A percentile compares a stretch with the other conserved stretches of the same genome.
Evolutionary conservation across 2,797 vertebrate species (phyloP).

Genomic region (Aeoliscus strigatus): DNA sequence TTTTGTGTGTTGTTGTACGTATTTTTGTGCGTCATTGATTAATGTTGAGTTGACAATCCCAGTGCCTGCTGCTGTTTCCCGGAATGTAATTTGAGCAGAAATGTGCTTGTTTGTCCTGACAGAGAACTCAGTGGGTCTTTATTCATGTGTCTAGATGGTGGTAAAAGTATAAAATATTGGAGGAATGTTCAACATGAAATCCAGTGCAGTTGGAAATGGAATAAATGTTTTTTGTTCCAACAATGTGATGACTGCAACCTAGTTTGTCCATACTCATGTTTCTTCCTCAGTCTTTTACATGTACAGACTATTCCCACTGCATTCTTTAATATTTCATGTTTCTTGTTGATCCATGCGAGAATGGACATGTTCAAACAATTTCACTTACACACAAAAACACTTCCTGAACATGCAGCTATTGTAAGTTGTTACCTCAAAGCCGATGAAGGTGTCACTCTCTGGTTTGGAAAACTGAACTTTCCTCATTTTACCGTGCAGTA

Average conservation of each 20-base stretch:
- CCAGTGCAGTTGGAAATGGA: neutral
- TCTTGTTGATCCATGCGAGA: no score
- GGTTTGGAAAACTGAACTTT: neutral
- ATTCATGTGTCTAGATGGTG: neutral
- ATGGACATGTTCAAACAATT: no score
- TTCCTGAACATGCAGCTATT: no score
- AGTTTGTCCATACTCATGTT: slow-evolving; percentile 3
- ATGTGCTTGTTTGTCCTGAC: slow-evolving; percentile 27
- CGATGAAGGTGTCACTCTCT: no score
- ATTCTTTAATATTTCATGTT: neutral
- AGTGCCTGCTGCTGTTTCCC: slow-evolving; percentile 40
- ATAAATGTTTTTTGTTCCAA: slow-evolving; percentile 16
- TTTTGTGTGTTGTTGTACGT: no score
- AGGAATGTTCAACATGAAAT: slow-evolving; percentile 1
- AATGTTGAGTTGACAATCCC: slow-evolving; percentile 45
- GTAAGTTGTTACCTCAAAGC: no score
- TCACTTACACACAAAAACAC: no score
- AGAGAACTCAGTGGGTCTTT: slow-evolving; percentile 11
- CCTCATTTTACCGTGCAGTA: no score
- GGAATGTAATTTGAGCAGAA: slow-evolving; percentile 46
- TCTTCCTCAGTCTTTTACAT: slow-evolving; percentile 1
- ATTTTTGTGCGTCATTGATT: slow-evolving; percentile 55
- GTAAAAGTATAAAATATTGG: slow-evolving; percentile 11
- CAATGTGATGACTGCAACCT: slow-evolving; percentile 9
- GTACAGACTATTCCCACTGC: neutral